Base-by-base conservation (phyloP, 2,113 vertebrate species). In the Addax nasomaculatus region DNA sequence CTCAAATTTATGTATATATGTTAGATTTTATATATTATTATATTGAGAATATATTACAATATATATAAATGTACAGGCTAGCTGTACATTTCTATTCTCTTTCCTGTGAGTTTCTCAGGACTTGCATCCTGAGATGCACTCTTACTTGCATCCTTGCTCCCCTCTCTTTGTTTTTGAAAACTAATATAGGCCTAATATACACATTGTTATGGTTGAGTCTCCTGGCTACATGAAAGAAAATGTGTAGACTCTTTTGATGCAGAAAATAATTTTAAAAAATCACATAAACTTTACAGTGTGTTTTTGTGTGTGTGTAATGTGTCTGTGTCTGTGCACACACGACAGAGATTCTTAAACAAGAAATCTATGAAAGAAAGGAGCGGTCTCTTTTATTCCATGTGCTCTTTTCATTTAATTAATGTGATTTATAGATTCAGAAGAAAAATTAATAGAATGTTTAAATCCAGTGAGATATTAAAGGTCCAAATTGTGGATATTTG, bases 21-120 rank as follows among this genome's bases (percentile, higher is more conserved):
- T 95, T 95, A 91, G 67, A 89, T 76, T 97, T 97, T 94, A 95
- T 93, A 85, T 47, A 55, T 95, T 23, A 91, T 84, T 96, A 49
- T 91, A 45, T 55, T 86, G 85, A 94, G 8, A 94, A 21, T 51
- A 36, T 53, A 49, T 96, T 95, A 15, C 27, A 47, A 47, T 11
- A 47, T 47, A 47, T 49, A 49, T 49, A 49, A 13, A 49, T 49
- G 47, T 96, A 89, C 2, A 96, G 55, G n/a, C 39, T 96, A 67
- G 7, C 62, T 84, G 45, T 96, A 80, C 23, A 45, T 96, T 76
- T 76, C 30, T 85, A 12, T 58, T 93, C 45, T 73, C 51, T 64
- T 92, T 83, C 86, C 10, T 93, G 11, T 70, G 53, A 79, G 39
- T 12, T 96, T 78, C 33, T 93, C 73, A 60, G 93, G 64, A 15